Percentiles rank a stretch among this genome's conserved stretches.
Evolutionary conservation across 1,140 invertebrate genomes (phyloP).

Genomic region (Lordiphosa collinella): DNA sequence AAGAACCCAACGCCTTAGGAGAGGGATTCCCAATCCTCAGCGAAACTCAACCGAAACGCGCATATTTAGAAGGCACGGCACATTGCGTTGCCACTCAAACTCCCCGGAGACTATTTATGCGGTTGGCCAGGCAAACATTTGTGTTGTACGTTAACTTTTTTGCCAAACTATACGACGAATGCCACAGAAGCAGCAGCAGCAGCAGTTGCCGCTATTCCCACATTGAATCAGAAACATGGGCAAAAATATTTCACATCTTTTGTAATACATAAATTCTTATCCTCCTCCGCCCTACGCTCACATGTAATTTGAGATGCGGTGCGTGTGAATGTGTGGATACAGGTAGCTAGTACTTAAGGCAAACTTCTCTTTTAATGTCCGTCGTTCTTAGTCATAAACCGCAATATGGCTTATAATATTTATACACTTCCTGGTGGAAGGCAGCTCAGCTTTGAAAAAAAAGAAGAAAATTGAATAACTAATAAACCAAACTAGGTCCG

Average conservation of each 20-base stretch:
- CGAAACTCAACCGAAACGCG: slow-evolving; percentile 1
- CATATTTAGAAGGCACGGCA: slow-evolving; percentile 2
- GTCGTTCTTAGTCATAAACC: slow-evolving; percentile 52
- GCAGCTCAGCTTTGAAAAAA: neutral
- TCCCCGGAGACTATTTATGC: slow-evolving; percentile 72
- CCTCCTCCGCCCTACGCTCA: slow-evolving; percentile 18
- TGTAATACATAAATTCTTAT: slow-evolving; percentile 57
- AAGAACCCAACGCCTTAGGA: slow-evolving; percentile 11
- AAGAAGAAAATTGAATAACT: too few species aligned
- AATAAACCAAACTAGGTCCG: too few species aligned
- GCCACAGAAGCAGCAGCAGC: slow-evolving; percentile 30
- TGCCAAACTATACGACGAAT: slow-evolving; percentile 38
- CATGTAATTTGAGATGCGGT: slow-evolving; percentile 57
- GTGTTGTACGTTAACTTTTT: slow-evolving; percentile 50
- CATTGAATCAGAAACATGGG: slow-evolving; percentile 28
- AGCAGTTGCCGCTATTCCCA: slow-evolving; percentile 63
- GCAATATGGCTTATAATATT: slow-evolving; percentile 55
- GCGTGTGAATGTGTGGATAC: slow-evolving; percentile 18
- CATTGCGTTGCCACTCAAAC: slow-evolving; percentile 40
- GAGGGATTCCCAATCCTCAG: slow-evolving; percentile 1
- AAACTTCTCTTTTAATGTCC: slow-evolving; percentile 53
- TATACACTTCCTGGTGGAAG: slow-evolving; percentile 8
- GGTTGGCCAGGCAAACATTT: slow-evolving; percentile 60
- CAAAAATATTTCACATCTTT: slow-evolving; percentile 74
- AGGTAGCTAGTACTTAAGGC: slow-evolving; percentile 31